phyloP scores from a whole-genome alignment of 2,113 vertebrate species.

The Limnothrissa miodon region DNA sequence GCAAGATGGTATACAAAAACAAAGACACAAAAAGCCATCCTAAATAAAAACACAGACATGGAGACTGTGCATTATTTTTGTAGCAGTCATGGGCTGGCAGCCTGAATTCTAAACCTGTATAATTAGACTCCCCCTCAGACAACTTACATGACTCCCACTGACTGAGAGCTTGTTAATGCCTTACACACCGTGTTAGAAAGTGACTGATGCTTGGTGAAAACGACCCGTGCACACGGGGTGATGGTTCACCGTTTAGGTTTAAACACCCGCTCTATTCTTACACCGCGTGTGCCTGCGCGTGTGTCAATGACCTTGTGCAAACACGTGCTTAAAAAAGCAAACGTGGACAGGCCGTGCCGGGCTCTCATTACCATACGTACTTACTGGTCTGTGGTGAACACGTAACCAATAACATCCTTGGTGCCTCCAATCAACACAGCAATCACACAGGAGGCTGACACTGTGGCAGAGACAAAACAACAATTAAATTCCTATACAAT shows the following conservation, averaged over 20 bases:
- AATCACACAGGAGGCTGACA: slow-evolving; percentile 64
- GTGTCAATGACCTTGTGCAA: too few species aligned
- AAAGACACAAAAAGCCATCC: too few species aligned
- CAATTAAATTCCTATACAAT: neutral
- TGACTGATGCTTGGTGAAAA: neutral
- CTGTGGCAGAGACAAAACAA: slow-evolving; percentile 61
- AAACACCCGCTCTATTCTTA: neutral
- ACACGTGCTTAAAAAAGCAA: neutral
- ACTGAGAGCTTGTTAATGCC: neutral
- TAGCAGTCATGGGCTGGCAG: too few species aligned
- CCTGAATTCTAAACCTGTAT: neutral
- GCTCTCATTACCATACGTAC: slow-evolving; percentile 62
- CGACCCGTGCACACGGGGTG: neutral
- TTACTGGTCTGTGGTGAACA: slow-evolving; percentile 82
- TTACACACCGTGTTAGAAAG: neutral
- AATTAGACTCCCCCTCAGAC: neutral
- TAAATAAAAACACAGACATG: neutral
- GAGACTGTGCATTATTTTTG: neutral
- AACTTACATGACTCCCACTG: neutral
- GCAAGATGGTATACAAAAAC: too few species aligned
- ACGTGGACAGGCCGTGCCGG: neutral
- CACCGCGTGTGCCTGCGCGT: neutral
- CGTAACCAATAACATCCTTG: slow-evolving; percentile 74
- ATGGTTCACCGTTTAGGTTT: neutral
- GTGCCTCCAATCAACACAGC: slow-evolving; percentile 57